phyloP scores from a whole-genome alignment of 2,888 invertebrate species.

The Drosophila mettleri region DNA sequence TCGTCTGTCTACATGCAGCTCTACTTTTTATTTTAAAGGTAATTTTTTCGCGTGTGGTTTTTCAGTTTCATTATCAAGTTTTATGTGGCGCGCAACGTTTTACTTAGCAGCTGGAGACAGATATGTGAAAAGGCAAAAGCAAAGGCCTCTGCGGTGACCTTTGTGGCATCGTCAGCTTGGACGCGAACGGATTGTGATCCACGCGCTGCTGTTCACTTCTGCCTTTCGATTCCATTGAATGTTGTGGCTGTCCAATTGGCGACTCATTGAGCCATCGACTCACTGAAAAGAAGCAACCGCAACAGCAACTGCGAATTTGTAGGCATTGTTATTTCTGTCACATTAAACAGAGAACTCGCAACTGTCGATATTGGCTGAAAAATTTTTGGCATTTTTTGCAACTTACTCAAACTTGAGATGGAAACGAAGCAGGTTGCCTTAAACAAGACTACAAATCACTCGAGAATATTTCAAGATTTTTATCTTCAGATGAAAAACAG shows the following conservation, averaged over 20 bases:
- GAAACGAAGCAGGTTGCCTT: not conserved
- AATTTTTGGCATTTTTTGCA: not conserved
- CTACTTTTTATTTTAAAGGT: constrained; percentile 1
- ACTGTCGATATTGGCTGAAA: not conserved
- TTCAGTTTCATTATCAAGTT: constrained; percentile 71
- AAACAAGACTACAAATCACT: not conserved
- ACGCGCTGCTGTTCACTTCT: constrained; percentile 34
- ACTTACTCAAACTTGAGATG: not conserved
- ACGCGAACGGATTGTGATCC: constrained; percentile 32
- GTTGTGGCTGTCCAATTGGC: constrained; percentile 62
- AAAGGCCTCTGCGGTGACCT: constrained; percentile 65
- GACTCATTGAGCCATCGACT: constrained; percentile 32
- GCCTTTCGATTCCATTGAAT: constrained; percentile 60
- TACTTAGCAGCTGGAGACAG: constrained; percentile 56
- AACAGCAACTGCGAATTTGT: constrained; percentile 28
- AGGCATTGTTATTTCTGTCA: constrained; percentile 46
- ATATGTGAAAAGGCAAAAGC: constrained; percentile 26
- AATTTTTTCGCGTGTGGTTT: constrained; percentile 37
- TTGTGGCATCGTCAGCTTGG: constrained; percentile 30
- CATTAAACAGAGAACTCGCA: constrained; percentile 28
- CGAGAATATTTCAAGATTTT: no score
- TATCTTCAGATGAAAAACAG: no score
- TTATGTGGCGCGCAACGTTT: constrained; percentile 61
- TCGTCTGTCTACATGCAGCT: not conserved
- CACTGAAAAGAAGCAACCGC: constrained; percentile 13